Percentiles rank a stretch among this genome's conserved stretches.
Evolutionary conservation across 2,113 vertebrate genomes (phyloP).

Genomic region (Brevimyrus niger): DNA sequence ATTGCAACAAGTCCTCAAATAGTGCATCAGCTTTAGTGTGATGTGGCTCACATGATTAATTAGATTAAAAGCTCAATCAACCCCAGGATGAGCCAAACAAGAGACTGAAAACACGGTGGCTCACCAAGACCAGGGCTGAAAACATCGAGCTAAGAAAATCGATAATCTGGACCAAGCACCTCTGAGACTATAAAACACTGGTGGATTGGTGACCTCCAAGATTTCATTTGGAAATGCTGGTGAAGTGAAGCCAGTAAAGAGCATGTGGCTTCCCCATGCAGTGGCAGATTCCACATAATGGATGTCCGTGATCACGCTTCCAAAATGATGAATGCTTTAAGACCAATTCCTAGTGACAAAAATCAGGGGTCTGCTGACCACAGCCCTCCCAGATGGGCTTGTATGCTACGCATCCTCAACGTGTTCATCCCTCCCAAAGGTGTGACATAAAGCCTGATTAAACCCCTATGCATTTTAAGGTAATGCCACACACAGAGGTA

Average conservation of each 20-base stretch:
- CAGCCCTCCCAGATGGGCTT: neutral
- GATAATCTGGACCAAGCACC: neutral
- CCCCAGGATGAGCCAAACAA: neutral
- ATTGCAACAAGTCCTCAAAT: neutral
- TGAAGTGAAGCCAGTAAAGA: neutral
- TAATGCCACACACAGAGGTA: neutral
- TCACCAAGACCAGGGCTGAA: neutral
- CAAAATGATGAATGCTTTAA: neutral
- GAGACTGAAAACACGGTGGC: neutral
- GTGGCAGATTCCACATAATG: neutral
- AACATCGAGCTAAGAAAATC: neutral
- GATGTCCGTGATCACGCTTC: neutral
- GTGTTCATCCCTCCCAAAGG: neutral
- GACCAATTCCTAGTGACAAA: neutral
- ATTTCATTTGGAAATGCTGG: neutral
- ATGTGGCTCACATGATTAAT: neutral
- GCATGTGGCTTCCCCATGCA: neutral
- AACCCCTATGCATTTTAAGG: neutral
- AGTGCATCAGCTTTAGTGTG: neutral
- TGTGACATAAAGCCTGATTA: neutral
- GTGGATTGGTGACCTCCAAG: neutral
- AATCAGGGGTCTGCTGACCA: neutral
- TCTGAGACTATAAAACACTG: neutral
- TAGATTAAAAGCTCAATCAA: neutral
- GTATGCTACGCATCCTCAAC: neutral